Evolutionary conservation across 2,113 vertebrate species (phyloP), one percentile per base, ranked within the genome.

Genomic region (Hydropotes inermis): DNA sequence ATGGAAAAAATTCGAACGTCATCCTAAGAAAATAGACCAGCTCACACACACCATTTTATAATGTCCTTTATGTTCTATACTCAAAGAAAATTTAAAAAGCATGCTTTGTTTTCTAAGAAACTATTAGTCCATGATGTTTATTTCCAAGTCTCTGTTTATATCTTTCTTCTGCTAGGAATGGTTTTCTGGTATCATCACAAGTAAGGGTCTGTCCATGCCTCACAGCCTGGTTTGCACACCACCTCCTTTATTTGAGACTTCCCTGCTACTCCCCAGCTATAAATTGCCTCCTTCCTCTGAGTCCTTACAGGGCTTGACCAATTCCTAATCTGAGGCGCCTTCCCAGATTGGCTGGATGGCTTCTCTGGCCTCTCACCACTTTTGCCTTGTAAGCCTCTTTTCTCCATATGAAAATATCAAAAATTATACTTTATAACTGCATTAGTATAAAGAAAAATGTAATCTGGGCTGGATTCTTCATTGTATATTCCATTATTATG

Each of bases 251-350:
- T 0, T 0, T 92, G 67, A 86, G 55, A 55, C 28, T 28, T 83
- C 9, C 19, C 13, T 91, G 67, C 55, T 33, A 45, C n/a, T 79
- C 23, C 78, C 58, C 6, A 55, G 25, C 2, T 33, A 43, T 45
- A 39, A 76, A 39, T 5, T 30, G 15, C 19, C 7, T 52, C 16
- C n/a, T 74, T 79, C 43, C 23, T 58, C 83, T 83, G 21, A 78
- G 10, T 14, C 28, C 9, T 12, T 7, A 3, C 1, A 3, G 61
- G 4, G 0, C 10, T 45, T n/a, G 43, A 43, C 36, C 50, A 55
- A 1, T 47, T 45, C 4, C 45, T 64, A 43, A 27, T 39, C n/a
- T 54, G 43, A 43, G 6, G 9, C 1, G 1, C 1, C 43, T 3
- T 76, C 30, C 9, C 5, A 6, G 1, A 2, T 61, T 30, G 30